Evolutionary conservation across 2,113 vertebrate species (phyloP).

Genomic region (Phodopus roborovskii): DNA sequence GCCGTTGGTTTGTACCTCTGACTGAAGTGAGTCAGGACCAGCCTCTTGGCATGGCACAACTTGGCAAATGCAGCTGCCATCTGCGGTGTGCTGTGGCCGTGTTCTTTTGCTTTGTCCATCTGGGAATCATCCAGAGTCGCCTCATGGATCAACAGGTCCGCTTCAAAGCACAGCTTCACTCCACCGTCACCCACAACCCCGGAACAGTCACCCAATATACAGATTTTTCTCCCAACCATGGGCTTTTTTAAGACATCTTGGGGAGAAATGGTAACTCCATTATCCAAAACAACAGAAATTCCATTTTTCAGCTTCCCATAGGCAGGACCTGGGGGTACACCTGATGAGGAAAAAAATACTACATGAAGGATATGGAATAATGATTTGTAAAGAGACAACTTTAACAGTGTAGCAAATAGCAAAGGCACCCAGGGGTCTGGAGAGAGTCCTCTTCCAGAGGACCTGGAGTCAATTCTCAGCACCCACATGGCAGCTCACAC

Average conservation of each 20-base stretch:
- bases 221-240: constrained; percentile 92
- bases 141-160: constrained; percentile 94
- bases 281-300: constrained; percentile 86
- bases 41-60: constrained; percentile 81
- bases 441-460: background rate
- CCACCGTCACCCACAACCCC: constrained; percentile 85
- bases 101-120: constrained; percentile 91
- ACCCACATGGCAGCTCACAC: background rate
- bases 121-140: constrained; percentile 92
- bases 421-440: background rate
- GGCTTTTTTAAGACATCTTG: constrained; percentile 88
- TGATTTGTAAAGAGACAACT: constrained; percentile 39
- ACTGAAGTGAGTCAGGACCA: constrained; percentile 95
- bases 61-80: constrained; percentile 91
- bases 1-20: constrained; percentile 91
- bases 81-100: constrained; percentile 93
- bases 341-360: constrained; percentile 81
- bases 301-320: constrained; percentile 94
- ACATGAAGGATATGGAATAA: constrained; percentile 55
- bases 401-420: constrained; percentile 51
- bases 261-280: constrained; percentile 85
- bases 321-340: constrained; percentile 91
- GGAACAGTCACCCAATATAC: constrained; percentile 94
- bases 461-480: background rate
- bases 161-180: constrained; percentile 85